Evolutionary conservation across 2,888 invertebrate genomes (phyloP), one percentile per base, ranked within the genome.

Genomic region (Cetonia aurata): DNA sequence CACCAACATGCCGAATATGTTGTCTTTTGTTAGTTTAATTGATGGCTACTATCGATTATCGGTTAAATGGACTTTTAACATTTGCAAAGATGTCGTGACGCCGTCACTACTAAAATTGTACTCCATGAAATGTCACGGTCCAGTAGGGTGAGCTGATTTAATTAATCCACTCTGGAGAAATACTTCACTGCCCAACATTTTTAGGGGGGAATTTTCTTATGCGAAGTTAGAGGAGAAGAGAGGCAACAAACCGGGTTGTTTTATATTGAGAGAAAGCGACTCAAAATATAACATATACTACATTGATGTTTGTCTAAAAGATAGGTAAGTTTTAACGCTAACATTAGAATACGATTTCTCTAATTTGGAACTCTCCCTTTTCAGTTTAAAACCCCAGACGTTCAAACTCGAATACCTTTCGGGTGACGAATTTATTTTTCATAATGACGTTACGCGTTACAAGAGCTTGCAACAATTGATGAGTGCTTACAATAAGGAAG

Each of bases 1-100:
- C 80, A 88, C 88, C 78, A 88, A 89, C 9, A 87, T 89, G 73
- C 86, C 89, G 57, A 86, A 89, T 57, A 86, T 94, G 80, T 89
- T 91, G 69, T 94, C 95, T 0, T 95, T 95, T 82, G 92, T 96
- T 73, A 92, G 93, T 71, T 87, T 92, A 67, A 85, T 96, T 73
- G 93, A 95, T 83, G 96, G 96, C 68, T 96, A 96, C 84, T 96
- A 96, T 81, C 90, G 95, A 79, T 86, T 95, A 76, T 92, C 92
- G 79, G 91, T 92, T 53, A 96, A 95, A 85, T 96, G 96, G 96
- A 96, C 93, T 46, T 94, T 95, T 80, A 95, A 96, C 86, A 86
- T 96, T 72, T 96, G 96, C 80, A 91, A 91, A 80, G 92, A 94
- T 78, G 89, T 94, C 68, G 87, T 89, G 69, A 93, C 95, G 0